phyloP scores from a whole-genome alignment of 2,888 invertebrate genomes.

The Xylota segnis region DNA sequence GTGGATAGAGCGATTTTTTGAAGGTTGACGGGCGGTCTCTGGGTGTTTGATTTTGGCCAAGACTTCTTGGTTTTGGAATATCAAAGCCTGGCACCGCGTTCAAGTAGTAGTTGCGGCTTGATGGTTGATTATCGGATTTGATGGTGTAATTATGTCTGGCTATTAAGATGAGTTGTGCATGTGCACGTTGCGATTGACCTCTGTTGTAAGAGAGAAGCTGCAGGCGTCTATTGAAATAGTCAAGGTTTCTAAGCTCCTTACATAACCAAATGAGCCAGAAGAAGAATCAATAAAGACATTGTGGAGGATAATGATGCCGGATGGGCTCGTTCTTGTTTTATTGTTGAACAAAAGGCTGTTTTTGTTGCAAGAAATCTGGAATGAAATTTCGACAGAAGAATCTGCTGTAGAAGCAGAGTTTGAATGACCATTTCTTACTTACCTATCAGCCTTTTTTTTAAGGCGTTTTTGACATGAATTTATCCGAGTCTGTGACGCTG shows the following conservation, averaged over 20 bases:
- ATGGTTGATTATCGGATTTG: conserved; percentile 64
- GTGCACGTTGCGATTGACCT: background rate
- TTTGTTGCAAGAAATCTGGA: too few species aligned
- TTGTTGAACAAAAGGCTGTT: too few species aligned
- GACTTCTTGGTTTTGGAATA: conserved; percentile 53
- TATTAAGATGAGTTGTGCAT: conserved; percentile 40
- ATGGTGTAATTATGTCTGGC: conserved; percentile 70
- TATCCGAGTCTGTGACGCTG: too few species aligned
- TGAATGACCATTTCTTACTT: too few species aligned
- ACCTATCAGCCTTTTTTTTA: too few species aligned
- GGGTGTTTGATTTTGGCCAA: conserved; percentile 33
- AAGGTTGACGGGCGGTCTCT: conserved; percentile 66
- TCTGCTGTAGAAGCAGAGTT: too few species aligned
- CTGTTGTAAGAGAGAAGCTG: conserved; percentile 26
- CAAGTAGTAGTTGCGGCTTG: conserved; percentile 48
- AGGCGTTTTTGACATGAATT: too few species aligned
- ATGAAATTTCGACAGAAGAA: too few species aligned
- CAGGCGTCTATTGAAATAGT: background rate
- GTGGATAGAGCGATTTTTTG: conserved; percentile 24
- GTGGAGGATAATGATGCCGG: background rate
- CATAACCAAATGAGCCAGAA: background rate
- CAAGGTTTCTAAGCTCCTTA: conserved; percentile 24
- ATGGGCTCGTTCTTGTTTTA: too few species aligned
- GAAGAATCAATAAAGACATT: background rate
- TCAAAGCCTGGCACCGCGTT: conserved; percentile 51